phyloP scores from a whole-genome alignment of 2,888 invertebrate genomes.

The Drosophila pseudotakahashii region DNA sequence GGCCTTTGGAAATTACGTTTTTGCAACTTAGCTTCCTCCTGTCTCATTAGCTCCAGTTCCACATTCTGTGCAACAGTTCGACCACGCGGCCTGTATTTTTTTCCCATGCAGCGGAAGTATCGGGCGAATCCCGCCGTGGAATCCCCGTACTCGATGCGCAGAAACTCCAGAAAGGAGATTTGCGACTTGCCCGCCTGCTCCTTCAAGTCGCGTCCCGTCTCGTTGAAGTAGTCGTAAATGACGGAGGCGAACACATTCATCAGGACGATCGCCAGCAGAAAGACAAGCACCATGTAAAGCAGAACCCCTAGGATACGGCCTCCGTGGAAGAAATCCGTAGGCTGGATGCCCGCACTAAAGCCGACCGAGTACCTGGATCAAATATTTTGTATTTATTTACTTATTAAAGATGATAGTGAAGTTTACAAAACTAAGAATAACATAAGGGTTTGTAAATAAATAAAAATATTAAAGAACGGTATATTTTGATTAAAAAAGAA shows the following conservation, averaged over 20 bases:
- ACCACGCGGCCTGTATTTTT: constrained; percentile 17
- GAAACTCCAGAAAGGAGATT: constrained; percentile 73
- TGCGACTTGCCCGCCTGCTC: background rate
- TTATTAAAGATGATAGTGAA: too few relatives aligned
- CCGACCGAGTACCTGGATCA: constrained; percentile 62
- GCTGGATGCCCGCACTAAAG: constrained; percentile 53
- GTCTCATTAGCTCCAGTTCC: constrained; percentile 13
- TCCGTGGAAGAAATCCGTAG: constrained; percentile 67
- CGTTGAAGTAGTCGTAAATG: constrained; percentile 73
- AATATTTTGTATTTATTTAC: too few relatives aligned
- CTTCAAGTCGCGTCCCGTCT: constrained; percentile 23
- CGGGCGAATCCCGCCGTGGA: background rate
- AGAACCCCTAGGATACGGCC: constrained; percentile 71
- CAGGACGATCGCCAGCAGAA: constrained; percentile 73
- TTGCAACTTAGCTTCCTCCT: background rate
- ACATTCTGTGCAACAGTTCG: constrained; percentile 60
- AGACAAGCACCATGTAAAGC: constrained; percentile 68
- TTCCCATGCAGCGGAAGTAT: background rate
- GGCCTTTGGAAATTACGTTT: too few relatives aligned
- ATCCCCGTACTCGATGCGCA: constrained; percentile 56
- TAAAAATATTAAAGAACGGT: too few relatives aligned
- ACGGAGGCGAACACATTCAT: constrained; percentile 79
- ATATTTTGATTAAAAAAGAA: too few relatives aligned
- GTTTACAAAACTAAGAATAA: too few relatives aligned
- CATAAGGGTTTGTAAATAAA: too few relatives aligned